phyloP scores from a whole-genome alignment of 2,797 vertebrate genomes.

The Acanthurus leucopareius region DNA sequence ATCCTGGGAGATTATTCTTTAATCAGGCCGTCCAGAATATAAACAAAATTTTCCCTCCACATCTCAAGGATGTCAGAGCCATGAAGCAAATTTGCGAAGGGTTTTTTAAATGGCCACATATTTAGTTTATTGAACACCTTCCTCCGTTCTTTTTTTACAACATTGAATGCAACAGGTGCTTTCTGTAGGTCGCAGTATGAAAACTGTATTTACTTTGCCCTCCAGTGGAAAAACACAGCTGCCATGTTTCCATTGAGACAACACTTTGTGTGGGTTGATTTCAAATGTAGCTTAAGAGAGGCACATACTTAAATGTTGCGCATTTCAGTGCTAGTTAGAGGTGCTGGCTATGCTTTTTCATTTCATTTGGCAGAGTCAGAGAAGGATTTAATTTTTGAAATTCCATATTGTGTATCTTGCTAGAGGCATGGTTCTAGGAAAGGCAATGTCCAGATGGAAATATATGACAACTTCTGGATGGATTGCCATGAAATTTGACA shows the following conservation, averaged over 20 bases:
- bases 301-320: not conserved
- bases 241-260: slow-evolving; percentile 31
- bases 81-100: not conserved
- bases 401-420: not conserved
- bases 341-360: not conserved
- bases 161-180: slow-evolving; percentile 8
- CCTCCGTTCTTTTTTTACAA: not conserved
- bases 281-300: slow-evolving; percentile 6
- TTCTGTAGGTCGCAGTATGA: not conserved
- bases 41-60: not conserved
- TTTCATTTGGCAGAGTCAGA: not conserved
- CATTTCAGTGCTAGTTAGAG: not conserved
- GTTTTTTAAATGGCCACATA: not conserved
- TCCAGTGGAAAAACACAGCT: slow-evolving; percentile 26
- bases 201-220: not conserved
- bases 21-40: not conserved
- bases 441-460: not conserved
- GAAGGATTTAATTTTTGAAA: slow-evolving; percentile 3
- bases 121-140: not conserved
- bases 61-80: not conserved
- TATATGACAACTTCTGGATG: not conserved
- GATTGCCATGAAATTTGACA: not conserved
- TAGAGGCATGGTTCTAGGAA: not conserved
- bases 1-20: not conserved
- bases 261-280: slow-evolving; percentile 18